Evolutionary conservation across 2,113 vertebrate genomes (phyloP), one percentile per base, ranked within the genome.

Genomic region (Tichodroma muraria): DNA sequence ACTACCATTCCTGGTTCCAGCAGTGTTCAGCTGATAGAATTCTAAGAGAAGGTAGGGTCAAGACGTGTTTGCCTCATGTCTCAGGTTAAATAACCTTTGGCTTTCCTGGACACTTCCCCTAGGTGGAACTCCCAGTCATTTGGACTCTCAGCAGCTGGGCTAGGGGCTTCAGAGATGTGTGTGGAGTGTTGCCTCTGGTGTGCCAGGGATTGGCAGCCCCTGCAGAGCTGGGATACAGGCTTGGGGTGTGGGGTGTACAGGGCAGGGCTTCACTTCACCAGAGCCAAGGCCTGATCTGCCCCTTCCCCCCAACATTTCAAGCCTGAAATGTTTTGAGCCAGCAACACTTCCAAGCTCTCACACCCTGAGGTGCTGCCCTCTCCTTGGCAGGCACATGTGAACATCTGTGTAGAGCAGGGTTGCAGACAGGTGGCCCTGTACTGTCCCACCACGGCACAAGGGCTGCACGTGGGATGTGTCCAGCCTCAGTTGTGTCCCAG

Each of bases 401-500:
- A 6, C 4, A 1, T 9, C 12, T 44, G 16, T 5, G 1, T 11
- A 23, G 33, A 45, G 31, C 1, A 0, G 4, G 24, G n/a, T 2
- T 3, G 1, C 9, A 24, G 78, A 40, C 77, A 30, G 8, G 38
- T 80, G 31, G 37, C 38, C 38, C 52, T 54, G 47, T 38, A 27
- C 52, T 71, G 60, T 79, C 73, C 70, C 53, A 47, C 33, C 61
- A 9, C 0, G 1, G 65, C 2, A 3, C 47, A 59, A 35, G 9
- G 47, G 42, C 38, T 37, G 10, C 38, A 3, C 0, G 0, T 50
- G 59, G 42, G 42, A 27, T 2, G 3, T 53, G 30, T 57, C 38
- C 44, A 53, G 64, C 40, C 15, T 60, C 9, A 1, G 13, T 6
- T 83, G 37, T 44, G n/a, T 69, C 75, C 61, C 68, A 40, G 25